Evolutionary conservation across 2,888 invertebrate genomes (phyloP).

Genomic region (Drosophila phalerata): DNA sequence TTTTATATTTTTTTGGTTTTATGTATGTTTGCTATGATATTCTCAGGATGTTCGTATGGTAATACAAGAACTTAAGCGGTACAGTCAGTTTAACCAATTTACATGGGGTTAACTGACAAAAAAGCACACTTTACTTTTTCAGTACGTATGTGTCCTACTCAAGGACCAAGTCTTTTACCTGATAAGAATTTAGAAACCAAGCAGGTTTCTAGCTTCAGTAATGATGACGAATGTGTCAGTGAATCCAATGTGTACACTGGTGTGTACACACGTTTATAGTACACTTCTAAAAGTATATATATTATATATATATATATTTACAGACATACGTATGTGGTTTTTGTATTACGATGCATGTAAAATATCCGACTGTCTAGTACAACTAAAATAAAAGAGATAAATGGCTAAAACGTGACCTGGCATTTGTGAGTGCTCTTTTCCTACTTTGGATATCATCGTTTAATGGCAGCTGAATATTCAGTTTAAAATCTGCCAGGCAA

Average conservation of each 20-base stretch:
- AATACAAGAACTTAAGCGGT: too few relatives aligned
- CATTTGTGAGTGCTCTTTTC: slow-evolving; percentile 50
- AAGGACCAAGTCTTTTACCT: background rate
- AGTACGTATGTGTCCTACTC: background rate
- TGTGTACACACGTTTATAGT: background rate
- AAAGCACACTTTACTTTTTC: background rate
- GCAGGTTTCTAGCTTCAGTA: background rate
- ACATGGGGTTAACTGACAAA: background rate
- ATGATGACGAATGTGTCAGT: background rate
- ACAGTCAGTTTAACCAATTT: too few relatives aligned
- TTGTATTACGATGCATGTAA: slow-evolving; percentile 17
- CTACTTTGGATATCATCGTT: slow-evolving; percentile 36
- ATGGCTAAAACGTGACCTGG: slow-evolving; percentile 79
- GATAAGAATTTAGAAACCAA: background rate
- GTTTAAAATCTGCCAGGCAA: slow-evolving; percentile 38
- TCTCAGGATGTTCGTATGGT: too few relatives aligned
- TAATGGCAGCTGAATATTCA: slow-evolving; percentile 26
- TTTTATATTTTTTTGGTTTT: too few relatives aligned
- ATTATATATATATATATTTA: background rate
- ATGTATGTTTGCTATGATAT: too few relatives aligned
- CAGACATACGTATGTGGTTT: slow-evolving; percentile 4
- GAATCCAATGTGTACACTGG: slow-evolving; percentile 2
- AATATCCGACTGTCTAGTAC: slow-evolving; percentile 59
- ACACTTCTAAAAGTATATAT: background rate
- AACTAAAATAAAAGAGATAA: slow-evolving; percentile 72